Evolutionary conservation across 2,797 vertebrate genomes (phyloP).

Genomic region (Distichodus sexfasciatus): DNA sequence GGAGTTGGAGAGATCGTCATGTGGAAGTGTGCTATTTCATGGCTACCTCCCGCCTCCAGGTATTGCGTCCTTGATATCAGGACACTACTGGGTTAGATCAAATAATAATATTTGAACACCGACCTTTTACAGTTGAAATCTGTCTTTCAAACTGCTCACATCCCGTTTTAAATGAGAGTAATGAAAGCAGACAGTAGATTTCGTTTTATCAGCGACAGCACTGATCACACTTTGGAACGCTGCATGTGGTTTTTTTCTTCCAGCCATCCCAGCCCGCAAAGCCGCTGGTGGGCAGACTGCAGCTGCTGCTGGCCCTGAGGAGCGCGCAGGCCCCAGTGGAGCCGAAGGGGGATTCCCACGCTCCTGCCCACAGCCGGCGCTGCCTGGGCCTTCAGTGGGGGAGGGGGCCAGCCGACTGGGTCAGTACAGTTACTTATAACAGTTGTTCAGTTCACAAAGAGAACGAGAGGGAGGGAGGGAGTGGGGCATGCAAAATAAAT

Average conservation of each 20-base stretch:
- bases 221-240: background rate
- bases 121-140: no score
- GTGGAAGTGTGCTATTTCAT: constrained; percentile 96
- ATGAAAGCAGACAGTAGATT: background rate
- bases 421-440: constrained; percentile 55
- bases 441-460: no score
- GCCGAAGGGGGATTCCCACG: constrained; percentile 75
- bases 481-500: no score
- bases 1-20: constrained; percentile 95
- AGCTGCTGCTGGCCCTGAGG: constrained; percentile 64
- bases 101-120: no score
- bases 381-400: constrained; percentile 68
- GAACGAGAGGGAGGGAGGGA: no score
- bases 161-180: no score
- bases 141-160: no score
- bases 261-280: constrained; percentile 88
- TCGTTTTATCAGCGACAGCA: background rate
- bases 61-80: constrained; percentile 53
- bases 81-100: no score
- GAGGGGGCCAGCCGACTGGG: constrained; percentile 80
- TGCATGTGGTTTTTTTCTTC: constrained; percentile 7
- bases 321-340: constrained; percentile 69
- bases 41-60: constrained; percentile 97
- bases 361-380: constrained; percentile 70
- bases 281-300: constrained; percentile 64